Conservation (phyloP, 2,888 invertebrate genomes). For the Scelioninae gen. 2 region DNA sequence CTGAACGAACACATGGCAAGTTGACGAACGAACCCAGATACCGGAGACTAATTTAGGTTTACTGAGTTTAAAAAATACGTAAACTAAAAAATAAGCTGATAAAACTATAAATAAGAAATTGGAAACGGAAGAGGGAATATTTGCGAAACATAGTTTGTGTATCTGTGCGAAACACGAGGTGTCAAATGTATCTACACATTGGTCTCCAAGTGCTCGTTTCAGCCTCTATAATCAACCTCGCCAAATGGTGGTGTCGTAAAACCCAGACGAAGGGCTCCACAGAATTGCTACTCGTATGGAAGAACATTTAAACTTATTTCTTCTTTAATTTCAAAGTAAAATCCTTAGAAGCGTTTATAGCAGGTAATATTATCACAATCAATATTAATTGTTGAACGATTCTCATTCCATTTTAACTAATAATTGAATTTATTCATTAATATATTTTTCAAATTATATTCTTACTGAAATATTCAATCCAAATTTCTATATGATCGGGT, state of each 20-base stretch:
- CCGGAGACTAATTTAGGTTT: conserved; percentile 13
- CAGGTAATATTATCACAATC: conserved; percentile 25
- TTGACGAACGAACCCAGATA: neutral
- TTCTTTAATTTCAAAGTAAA: conserved; percentile 53
- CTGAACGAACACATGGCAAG: neutral
- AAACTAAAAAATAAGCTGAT: conserved; percentile 35
- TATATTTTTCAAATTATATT: too few species aligned
- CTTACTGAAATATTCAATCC: too few species aligned
- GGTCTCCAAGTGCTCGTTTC: conserved; percentile 58
- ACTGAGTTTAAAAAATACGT: conserved; percentile 17
- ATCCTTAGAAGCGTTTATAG: conserved; percentile 37
- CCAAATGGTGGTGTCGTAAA: conserved; percentile 59
- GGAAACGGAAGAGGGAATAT: conserved; percentile 26
- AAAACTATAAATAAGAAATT: conserved; percentile 24
- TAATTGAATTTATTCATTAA: too few species aligned
- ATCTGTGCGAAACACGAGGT: conserved; percentile 52
- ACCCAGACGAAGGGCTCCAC: conserved; percentile 54
- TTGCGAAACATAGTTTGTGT: conserved; percentile 44
- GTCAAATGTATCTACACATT: conserved; percentile 58
- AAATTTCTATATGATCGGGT: too few species aligned
- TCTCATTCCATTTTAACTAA: conserved; percentile 3
- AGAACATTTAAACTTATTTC: conserved; percentile 54
- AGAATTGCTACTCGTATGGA: conserved; percentile 51
- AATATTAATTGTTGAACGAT: conserved; percentile 9
- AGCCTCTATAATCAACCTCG: conserved; percentile 57